A percentile compares a stretch with the other conserved stretches of the same genome.
Evolutionary conservation across 2,113 vertebrate species (phyloP).

Genomic region (pig (Sus scrofa)): DNA sequence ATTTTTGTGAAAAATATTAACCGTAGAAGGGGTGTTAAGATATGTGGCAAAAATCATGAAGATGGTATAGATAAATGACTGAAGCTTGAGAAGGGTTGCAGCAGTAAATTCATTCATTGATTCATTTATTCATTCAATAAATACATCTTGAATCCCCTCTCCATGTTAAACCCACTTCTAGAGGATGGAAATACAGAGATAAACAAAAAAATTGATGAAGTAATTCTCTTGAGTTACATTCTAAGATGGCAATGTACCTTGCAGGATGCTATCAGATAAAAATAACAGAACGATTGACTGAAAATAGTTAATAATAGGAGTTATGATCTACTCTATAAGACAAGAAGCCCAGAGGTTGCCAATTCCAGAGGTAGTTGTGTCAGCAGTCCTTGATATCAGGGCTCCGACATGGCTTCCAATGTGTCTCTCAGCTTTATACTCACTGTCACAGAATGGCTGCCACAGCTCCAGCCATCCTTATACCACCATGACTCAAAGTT

Average conservation of each 20-base stretch:
- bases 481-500: not conserved
- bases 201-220: not conserved
- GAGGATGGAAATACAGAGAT: not conserved
- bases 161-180: not conserved
- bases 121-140: too few species aligned
- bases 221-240: not conserved
- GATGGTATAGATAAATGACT: accelerated
- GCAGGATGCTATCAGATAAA: not conserved
- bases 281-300: not conserved
- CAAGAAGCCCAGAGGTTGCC: accelerated
- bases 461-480: not conserved
- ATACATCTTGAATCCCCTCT: not conserved
- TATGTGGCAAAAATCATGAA: not conserved
- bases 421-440: not conserved
- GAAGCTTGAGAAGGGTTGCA: not conserved
- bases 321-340: not conserved
- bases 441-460: not conserved
- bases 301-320: too few species aligned
- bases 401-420: not conserved
- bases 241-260: not conserved
- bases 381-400: not conserved
- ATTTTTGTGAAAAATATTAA: not conserved
- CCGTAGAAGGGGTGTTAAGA: not conserved
- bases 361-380: accelerated
- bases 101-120: not conserved